Base-by-base conservation (phyloP, 2,113 vertebrate genomes). In the Etheostoma cragini region DNA sequence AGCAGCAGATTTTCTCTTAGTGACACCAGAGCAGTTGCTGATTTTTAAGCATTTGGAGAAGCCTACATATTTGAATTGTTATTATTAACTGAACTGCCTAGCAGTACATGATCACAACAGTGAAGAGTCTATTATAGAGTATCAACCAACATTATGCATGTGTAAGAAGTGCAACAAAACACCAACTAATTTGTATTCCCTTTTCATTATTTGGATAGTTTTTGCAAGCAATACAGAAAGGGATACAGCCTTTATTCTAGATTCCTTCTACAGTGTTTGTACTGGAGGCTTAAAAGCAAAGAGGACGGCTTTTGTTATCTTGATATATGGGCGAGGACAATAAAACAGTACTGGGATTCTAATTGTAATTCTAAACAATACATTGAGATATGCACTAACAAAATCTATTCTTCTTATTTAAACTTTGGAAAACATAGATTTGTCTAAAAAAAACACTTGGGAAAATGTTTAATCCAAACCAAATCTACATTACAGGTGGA, bases 21-120 rank as follows among this genome's bases (percentile, higher is more conserved):
- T 42, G 60, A 78, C 5, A 35, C n/a, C 26, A 21, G 2, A 45
- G 38, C 12, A 12, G 33, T 22, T 50, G 10, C 5, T 52, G 11
- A 24, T 56, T 65, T 65, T 33, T 14, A 1, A n/a, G 49, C 49
- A 68, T 76, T 58, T 21, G 46, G n/a, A 26, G 22, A 61, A 75
- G 33, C 11, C 19, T n/a, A 53, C 17, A n/a, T 16, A 58, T 26
- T 26, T 26, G 26, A 2, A 26, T 26, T 26, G 26, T 26, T 8
- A 65, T 60, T 67, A 66, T 70, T 16, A 65, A 49, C 22, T 38
- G 19, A 60, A 50, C 21, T 49, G 5, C 65, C 54, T 16, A 15
- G 24, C 6, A 42, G 42, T n/a, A 61, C 45, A 63, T 4, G 0
- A 67, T 46, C 33, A 56, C 21, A 56, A 53, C 1, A 38, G 22